These are phyloP conservation scores for Heliconius himera DNA, from an alignment of 1,140 invertebrate species.

Conservation along the genomic window DNA sequence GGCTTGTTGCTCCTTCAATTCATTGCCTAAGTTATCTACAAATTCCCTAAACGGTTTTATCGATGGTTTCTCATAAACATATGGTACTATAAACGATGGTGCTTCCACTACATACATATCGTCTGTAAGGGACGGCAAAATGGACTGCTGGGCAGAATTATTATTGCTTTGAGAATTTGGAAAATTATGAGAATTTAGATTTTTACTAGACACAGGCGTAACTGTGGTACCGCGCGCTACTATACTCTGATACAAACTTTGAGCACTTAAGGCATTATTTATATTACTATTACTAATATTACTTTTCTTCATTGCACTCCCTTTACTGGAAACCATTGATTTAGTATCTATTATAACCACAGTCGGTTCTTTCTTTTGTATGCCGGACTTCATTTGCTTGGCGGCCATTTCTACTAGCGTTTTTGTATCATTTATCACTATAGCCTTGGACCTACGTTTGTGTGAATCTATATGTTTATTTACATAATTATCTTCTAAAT, in stretches of 20 bases:
- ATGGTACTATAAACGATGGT: slow-evolving; percentile 95
- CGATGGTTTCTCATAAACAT: slow-evolving; percentile 95
- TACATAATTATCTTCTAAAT: slow-evolving; percentile 85
- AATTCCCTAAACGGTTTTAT: slow-evolving; percentile 89
- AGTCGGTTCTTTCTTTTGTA: slow-evolving; percentile 88
- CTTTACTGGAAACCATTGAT: slow-evolving; percentile 84
- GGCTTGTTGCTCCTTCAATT: slow-evolving; percentile 82
- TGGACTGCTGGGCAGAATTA: slow-evolving; percentile 57
- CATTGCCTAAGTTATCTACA: slow-evolving; percentile 85
- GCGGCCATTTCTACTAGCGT: slow-evolving; percentile 87
- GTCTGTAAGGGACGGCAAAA: slow-evolving; percentile 91
- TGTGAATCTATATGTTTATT: slow-evolving; percentile 77
- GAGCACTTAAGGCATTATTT: slow-evolving; percentile 47
- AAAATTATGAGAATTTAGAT: slow-evolving; percentile 47
- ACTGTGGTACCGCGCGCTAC: slow-evolving; percentile 71
- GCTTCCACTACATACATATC: slow-evolving; percentile 96
- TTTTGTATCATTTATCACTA: slow-evolving; percentile 89
- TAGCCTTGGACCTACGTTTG: slow-evolving; percentile 80
- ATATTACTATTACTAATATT: slow-evolving; percentile 36
- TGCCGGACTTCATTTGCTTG: slow-evolving; percentile 71
- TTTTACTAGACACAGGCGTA: slow-evolving; percentile 67
- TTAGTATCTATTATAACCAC: slow-evolving; percentile 91
- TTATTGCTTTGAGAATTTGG: slow-evolving; percentile 48
- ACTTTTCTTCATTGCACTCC: slow-evolving; percentile 45
- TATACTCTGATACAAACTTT: slow-evolving; percentile 72